A percentile compares a stretch with the other conserved stretches of the same genome.
These are phyloP conservation scores for Agonopterix arenella DNA, from an alignment of 2,888 invertebrate genomes.

Conservation along the genomic window DNA sequence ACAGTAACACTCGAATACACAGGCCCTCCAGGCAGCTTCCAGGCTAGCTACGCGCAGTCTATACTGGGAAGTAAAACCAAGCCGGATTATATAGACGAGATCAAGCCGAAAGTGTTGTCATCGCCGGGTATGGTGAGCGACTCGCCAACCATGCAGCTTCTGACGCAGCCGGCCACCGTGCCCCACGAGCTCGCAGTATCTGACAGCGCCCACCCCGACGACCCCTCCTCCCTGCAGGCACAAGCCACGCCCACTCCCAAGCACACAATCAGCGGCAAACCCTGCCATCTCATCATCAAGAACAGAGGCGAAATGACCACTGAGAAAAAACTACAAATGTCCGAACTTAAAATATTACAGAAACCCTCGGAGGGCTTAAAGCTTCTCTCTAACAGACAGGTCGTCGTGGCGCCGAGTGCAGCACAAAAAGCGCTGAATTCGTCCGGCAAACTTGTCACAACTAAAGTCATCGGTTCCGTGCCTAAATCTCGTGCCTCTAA, in stretches of 20 bases:
- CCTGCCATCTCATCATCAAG: slow-evolving; percentile 62
- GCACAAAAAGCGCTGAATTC: slow-evolving; percentile 52
- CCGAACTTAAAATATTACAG: slow-evolving; percentile 62
- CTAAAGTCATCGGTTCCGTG: slow-evolving; percentile 60
- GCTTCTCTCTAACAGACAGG: slow-evolving; percentile 59
- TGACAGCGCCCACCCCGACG: slow-evolving; percentile 46
- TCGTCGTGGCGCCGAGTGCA: slow-evolving; percentile 52
- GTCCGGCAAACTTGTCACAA: slow-evolving; percentile 55
- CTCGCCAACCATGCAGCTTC: slow-evolving; percentile 57
- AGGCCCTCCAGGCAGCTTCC: slow-evolving; percentile 62
- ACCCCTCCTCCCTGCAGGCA: slow-evolving; percentile 42
- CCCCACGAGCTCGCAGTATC: slow-evolving; percentile 52
- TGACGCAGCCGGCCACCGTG: slow-evolving; percentile 52
- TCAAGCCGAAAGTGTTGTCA: slow-evolving; percentile 47
- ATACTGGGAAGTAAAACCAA: slow-evolving; percentile 54
- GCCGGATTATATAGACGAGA: slow-evolving; percentile 49
- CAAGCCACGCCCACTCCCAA: slow-evolving; percentile 43
- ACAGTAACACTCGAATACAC: slow-evolving; percentile 45
- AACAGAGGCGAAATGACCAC: slow-evolving; percentile 43
- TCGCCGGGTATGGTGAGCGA: slow-evolving; percentile 52
- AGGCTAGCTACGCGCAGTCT: slow-evolving; percentile 67
- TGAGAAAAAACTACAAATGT: slow-evolving; percentile 57
- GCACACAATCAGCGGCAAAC: slow-evolving; percentile 42
- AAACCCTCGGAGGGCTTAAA: slow-evolving; percentile 58
- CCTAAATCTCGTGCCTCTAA: slow-evolving; percentile 39